phyloP scores from a whole-genome alignment of 2,888 invertebrate genomes.

The Eristalis arbustorum region DNA sequence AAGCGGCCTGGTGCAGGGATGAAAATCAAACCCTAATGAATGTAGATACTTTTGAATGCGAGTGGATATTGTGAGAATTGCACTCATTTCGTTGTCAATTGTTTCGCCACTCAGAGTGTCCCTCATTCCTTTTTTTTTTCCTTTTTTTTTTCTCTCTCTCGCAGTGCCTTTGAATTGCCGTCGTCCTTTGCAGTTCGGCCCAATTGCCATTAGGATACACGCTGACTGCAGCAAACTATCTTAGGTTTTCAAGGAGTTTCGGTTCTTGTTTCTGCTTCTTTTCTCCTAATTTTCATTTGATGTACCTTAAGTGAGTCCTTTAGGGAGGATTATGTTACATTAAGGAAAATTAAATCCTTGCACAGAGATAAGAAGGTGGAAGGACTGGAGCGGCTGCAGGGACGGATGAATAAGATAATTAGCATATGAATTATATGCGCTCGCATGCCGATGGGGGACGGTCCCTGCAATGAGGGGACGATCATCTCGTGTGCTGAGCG shows the following conservation, averaged over 20 bases:
- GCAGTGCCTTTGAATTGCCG: slow-evolving; percentile 3
- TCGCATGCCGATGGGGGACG: slow-evolving; percentile 8
- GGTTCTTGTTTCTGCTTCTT: neutral
- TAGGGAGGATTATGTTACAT: slow-evolving; percentile 66
- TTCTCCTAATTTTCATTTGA: slow-evolving; percentile 63
- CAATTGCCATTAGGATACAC: slow-evolving; percentile 46
- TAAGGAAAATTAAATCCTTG: slow-evolving; percentile 68
- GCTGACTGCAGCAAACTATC: slow-evolving; percentile 5
- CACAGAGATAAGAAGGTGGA: slow-evolving; percentile 36
- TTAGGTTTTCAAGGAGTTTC: too few species aligned
- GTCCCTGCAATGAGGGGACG: neutral
- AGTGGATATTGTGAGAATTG: slow-evolving; percentile 47
- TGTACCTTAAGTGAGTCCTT: slow-evolving; percentile 58
- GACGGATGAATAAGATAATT: slow-evolving; percentile 65
- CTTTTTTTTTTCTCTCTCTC: neutral
- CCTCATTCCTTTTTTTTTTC: slow-evolving; percentile 20
- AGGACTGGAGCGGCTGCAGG: slow-evolving; percentile 21
- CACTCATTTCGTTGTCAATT: slow-evolving; percentile 60
- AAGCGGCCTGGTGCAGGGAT: slow-evolving; percentile 17
- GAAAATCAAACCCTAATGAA: slow-evolving; percentile 65
- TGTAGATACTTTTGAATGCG: slow-evolving; percentile 38
- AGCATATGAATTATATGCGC: slow-evolving; percentile 55
- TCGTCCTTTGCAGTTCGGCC: neutral
- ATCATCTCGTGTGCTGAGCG: slow-evolving; percentile 9
- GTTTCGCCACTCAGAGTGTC: slow-evolving; percentile 26